Evolutionary conservation across 2,888 invertebrate species (phyloP), one percentile per base, ranked within the genome.

Genomic region (Isoperla grammatica): DNA sequence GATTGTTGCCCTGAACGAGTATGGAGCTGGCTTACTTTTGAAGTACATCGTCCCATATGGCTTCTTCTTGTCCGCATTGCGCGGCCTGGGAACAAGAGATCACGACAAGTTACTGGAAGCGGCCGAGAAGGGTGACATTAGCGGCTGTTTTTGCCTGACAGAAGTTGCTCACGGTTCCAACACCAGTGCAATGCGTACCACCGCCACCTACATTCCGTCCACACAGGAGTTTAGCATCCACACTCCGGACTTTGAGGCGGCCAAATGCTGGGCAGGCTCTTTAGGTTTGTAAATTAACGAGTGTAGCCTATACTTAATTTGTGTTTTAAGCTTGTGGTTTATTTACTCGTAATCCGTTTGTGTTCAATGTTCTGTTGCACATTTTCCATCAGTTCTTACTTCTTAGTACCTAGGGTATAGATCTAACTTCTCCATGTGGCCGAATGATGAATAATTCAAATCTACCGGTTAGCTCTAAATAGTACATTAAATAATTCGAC

Each of bases 91-190:
- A 13, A 60, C 61, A 8, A 42, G 45, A 13, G 61, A 58, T 35
- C 64, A 64, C 17, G 35, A 73, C 43, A 76, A 81, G 39, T 77
- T 80, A 63, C 71, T 83, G 0, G 79, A 78, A 45, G 78, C 75
- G 22, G 65, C 71, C 0, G 71, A 73, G 29, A 69, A 70, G 1
- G 77, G 69, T 1, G 70, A 71, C 23, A 46, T 54, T 17, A 15
- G 15, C 66, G 79, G 79, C 20, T 78, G 78, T 66, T 79, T 80
- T 69, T 76, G 76, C 15, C 67, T 81, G 61, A 81, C 80, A 15
- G 81, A 81, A 68, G 67, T 81, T 39, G 72, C 76, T 23, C 81
- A 81, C 69, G 81, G 80, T 5, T 77, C 78, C 49, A 80, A 81
- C 68, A 77, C 79, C 1, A 75, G 74, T 63, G 74, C 71, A 19